Base-by-base conservation (phyloP, 2,797 vertebrate genomes). In the Clarias platycephalus region DNA sequence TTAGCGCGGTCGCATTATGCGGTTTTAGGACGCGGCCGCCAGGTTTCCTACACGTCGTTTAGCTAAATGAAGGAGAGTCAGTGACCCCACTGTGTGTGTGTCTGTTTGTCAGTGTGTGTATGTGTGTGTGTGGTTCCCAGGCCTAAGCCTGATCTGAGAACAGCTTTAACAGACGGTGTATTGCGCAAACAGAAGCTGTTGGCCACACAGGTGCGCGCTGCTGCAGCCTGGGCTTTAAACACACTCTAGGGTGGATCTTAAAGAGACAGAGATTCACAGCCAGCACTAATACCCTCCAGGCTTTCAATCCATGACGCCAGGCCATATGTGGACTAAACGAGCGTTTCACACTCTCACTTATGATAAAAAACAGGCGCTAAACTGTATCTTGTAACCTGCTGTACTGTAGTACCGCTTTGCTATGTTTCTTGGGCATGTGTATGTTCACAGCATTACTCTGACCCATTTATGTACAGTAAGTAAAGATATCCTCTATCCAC, bases 151-250 rank as follows among this genome's bases (percentile, higher is more conserved):
- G n/a, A 79, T 20, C 24, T 1, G 34, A 16, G 1, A 24, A 26
- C 26, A 34, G 4, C 4, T 70, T 57, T 37, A 31, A 4, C 26
- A 5, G 58, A n/a, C 26, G 15, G 12, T 71, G 62, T 24, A 49
- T 58, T 26, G 18, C 60, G 34, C 31, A 49, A 22, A 58, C 58
- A 60, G 22, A 58, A 55, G 34, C 87, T 31, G 75, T 40, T 67
- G 82, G 40, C 31, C 70, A 64, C 71, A 74, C 87, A 88, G 87
- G 85, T 87, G 87, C 74, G 18, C 9, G 22, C 26, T 58, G 18
- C 57, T 84, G 66, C 44, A 79, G 31, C 74, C 72, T 53, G 78
- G 26, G 60, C 81, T 82, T 85, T 85, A 85, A 72, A 76, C 53
- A 82, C 75, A n/a, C 13, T 81, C 20, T 12, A 81, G 57, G 76